These are phyloP conservation scores for Achlya flavicornis DNA, from an alignment of 2,888 invertebrate genomes.

Conservation along the genomic window DNA sequence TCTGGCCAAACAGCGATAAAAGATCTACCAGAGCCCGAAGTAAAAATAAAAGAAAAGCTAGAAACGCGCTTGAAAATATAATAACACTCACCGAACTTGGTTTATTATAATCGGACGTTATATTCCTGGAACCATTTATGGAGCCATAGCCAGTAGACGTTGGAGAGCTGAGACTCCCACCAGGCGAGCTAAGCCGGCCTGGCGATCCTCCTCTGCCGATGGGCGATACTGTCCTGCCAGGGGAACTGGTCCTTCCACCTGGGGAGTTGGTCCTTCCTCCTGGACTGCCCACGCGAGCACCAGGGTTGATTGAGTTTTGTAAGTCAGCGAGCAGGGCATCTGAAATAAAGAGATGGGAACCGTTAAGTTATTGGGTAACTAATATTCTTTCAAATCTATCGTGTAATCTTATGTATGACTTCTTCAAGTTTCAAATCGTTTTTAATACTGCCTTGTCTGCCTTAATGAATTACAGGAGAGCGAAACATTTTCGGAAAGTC, in stretches of 20 bases:
- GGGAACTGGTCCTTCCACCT: constrained; percentile 60
- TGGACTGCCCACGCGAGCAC: constrained; percentile 81
- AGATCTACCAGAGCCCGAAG: too few relatives aligned
- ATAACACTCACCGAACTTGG: constrained; percentile 85
- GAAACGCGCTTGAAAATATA: neutral
- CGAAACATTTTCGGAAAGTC: too few relatives aligned
- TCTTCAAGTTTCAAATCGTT: neutral
- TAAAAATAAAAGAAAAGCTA: too few relatives aligned
- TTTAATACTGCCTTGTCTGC: too few relatives aligned
- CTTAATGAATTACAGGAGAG: too few relatives aligned
- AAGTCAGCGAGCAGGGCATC: constrained; percentile 98
- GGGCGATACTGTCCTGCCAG: constrained; percentile 67
- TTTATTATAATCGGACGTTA: constrained; percentile 77
- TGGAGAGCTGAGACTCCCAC: constrained; percentile 78
- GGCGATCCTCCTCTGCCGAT: constrained; percentile 77
- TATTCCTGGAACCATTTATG: constrained; percentile 87
- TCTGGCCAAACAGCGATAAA: too few relatives aligned
- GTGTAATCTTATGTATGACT: neutral
- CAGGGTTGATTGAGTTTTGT: constrained; percentile 93
- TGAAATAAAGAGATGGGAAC: constrained; percentile 76
- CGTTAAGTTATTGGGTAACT: neutral
- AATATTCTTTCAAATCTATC: neutral
- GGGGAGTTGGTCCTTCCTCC: constrained; percentile 66
- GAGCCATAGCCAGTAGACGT: constrained; percentile 90
- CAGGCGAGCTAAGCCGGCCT: constrained; percentile 76